Percentiles rank a stretch among this genome's conserved stretches.
Evolutionary conservation across 1,140 invertebrate species (phyloP).

Genomic region (Euglossa dilemma): DNA sequence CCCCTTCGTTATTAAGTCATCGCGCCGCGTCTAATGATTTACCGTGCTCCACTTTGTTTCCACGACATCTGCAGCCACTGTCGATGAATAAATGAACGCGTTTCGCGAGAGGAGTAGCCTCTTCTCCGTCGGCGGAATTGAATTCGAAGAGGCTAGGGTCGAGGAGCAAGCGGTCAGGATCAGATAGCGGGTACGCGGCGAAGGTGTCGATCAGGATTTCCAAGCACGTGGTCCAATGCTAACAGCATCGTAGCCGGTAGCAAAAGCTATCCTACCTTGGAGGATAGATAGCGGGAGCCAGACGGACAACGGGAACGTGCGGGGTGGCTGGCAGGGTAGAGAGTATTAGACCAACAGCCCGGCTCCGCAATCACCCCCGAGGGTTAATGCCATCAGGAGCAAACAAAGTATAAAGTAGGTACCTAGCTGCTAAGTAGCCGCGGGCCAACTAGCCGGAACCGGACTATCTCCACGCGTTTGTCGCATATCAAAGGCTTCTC

Average conservation of each 20-base stretch:
- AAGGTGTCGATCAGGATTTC: constrained; percentile 75
- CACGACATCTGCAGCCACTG: neutral
- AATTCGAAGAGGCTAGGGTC: constrained; percentile 48
- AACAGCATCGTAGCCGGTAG: constrained; percentile 74
- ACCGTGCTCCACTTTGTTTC: constrained; percentile 19
- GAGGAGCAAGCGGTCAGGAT: constrained; percentile 49
- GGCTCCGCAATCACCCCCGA: constrained; percentile 76
- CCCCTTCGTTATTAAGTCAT: constrained; percentile 20
- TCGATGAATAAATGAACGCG: constrained; percentile 58
- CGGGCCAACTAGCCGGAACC: constrained; percentile 75
- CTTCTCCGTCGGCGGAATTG: constrained; percentile 37
- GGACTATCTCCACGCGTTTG: constrained; percentile 65
- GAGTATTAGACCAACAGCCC: constrained; percentile 63
- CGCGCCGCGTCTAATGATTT: constrained; percentile 7
- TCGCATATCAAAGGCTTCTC: constrained; percentile 74
- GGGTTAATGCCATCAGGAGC: constrained; percentile 79
- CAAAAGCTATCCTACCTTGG: constrained; percentile 62
- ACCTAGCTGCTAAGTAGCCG: constrained; percentile 76
- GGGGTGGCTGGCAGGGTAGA: constrained; percentile 29
- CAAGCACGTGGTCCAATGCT: constrained; percentile 76
- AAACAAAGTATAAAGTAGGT: constrained; percentile 82
- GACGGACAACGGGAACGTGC: constrained; percentile 57
- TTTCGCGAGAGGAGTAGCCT: constrained; percentile 17
- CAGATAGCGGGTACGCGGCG: constrained; percentile 66
- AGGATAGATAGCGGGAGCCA: constrained; percentile 61